Percentiles rank a stretch among this genome's conserved stretches.
Conservation (phyloP, 1,140 invertebrate genomes). For the Drosophila rufa region DNA sequence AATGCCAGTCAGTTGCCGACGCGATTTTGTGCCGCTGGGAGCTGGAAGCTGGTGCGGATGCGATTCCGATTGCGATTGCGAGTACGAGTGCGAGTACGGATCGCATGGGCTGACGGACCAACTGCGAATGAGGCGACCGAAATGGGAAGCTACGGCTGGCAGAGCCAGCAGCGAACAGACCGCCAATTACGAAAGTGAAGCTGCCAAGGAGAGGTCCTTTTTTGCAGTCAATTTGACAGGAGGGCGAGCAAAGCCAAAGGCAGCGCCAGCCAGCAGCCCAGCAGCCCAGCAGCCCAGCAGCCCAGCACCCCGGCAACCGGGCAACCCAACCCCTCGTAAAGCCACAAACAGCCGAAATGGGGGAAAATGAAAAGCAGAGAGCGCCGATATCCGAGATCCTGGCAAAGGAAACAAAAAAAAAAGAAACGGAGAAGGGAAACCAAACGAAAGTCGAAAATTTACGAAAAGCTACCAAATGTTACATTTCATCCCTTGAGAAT, state of each 20-base stretch:
- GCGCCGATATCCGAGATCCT: constrained; percentile 14
- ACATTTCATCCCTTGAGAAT: constrained; percentile 77
- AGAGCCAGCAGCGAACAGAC: constrained; percentile 73
- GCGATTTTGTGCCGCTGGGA: constrained; percentile 47
- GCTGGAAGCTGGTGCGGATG: constrained; percentile 11
- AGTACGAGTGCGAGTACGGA: constrained; percentile 59
- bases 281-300: constrained; percentile 1
- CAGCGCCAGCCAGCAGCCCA: constrained; percentile 44
- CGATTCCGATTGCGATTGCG: constrained; percentile 10
- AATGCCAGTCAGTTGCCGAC: constrained; percentile 52
- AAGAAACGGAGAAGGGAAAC: constrained; percentile 29
- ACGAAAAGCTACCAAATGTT: constrained; percentile 84
- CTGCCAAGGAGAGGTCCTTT: constrained; percentile 84
- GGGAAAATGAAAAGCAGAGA: constrained; percentile 35
- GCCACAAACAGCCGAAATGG: constrained; percentile 52
- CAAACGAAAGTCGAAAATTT: constrained; percentile 84
- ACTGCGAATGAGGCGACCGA: constrained; percentile 71
- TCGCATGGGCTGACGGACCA: constrained; percentile 78
- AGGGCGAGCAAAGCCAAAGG: constrained; percentile 77
- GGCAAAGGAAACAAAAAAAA: constrained; percentile 50
- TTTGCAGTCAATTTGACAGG: constrained; percentile 84
- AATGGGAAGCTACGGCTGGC: constrained; percentile 56
- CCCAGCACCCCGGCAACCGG: neutral
- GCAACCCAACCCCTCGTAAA: constrained; percentile 39
- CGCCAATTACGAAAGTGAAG: constrained; percentile 85